Conservation (phyloP, 2,888 invertebrate species). For the Coelinius sp. region DNA sequence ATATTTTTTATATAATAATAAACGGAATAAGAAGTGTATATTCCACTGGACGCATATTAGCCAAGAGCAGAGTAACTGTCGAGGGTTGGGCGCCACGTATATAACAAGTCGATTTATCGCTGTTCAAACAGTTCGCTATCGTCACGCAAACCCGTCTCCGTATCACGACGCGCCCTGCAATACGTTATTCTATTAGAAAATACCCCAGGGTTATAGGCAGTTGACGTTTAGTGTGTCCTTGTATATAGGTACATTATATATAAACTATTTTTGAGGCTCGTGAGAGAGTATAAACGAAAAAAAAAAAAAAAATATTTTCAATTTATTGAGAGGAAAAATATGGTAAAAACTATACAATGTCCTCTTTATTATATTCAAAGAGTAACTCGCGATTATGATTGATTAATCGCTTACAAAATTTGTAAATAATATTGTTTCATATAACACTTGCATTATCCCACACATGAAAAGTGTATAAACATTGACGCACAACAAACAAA, state of each 20-base stretch:
- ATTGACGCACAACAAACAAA: constrained; percentile 24
- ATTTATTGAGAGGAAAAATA: no score
- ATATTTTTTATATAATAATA: no score
- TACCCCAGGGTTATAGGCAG: constrained; percentile 31
- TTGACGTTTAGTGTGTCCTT: constrained; percentile 13
- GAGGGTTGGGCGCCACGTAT: constrained; percentile 52
- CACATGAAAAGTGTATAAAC: constrained; percentile 8
- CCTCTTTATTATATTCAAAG: no score
- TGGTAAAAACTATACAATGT: no score
- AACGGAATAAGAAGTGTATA: background rate
- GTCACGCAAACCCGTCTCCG: constrained; percentile 56
- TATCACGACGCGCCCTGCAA: constrained; percentile 44
- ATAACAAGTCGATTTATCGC: constrained; percentile 63
- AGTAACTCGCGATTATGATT: background rate
- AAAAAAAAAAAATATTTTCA: background rate
- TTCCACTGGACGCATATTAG: background rate
- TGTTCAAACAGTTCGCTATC: constrained; percentile 64
- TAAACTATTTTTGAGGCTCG: background rate
- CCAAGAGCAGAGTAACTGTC: background rate
- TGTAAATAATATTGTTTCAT: constrained; percentile 16
- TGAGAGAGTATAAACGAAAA: background rate
- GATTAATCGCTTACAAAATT: background rate
- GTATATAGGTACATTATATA: no score
- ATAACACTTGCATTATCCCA: background rate
- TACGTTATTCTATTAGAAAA: constrained; percentile 49